A percentile compares a stretch with the other conserved stretches of the same genome.
These are phyloP conservation scores for Latrodectus hesperus DNA, from an alignment of 2,888 invertebrate species.

Conservation along the genomic window DNA sequence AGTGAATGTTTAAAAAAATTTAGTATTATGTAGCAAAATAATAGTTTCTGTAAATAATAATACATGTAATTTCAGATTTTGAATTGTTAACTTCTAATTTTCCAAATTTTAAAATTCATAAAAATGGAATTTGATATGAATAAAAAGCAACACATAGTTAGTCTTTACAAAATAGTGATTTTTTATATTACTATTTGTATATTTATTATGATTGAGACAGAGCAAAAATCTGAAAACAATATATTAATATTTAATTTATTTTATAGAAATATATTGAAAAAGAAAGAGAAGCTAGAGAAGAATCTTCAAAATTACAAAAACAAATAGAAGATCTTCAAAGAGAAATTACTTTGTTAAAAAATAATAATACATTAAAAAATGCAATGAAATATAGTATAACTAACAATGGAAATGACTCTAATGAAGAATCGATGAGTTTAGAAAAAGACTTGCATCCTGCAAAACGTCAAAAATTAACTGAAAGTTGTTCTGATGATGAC, in stretches of 20 bases:
- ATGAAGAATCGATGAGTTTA: neutral
- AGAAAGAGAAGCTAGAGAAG: constrained; percentile 53
- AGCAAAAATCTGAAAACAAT: too few species aligned
- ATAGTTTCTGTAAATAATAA: too few species aligned
- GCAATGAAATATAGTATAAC: neutral
- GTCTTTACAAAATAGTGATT: too few species aligned
- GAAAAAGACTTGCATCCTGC: neutral
- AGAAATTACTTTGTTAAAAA: constrained; percentile 3
- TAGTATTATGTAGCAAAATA: too few species aligned
- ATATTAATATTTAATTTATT: neutral
- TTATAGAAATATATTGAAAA: constrained; percentile 57
- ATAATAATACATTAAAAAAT: neutral
- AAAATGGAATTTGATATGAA: too few species aligned
- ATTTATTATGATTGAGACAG: too few species aligned
- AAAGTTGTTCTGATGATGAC: neutral
- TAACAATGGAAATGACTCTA: neutral
- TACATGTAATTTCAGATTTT: too few species aligned
- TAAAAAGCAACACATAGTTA: too few species aligned
- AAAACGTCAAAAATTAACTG: neutral
- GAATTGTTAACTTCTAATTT: too few species aligned
- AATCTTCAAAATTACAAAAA: constrained; percentile 19
- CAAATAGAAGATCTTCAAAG: constrained; percentile 22
- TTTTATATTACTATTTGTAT: too few species aligned
- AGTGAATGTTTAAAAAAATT: too few species aligned
- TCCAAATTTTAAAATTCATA: too few species aligned